These are phyloP conservation scores for Sitodiplosis mosellana DNA, from an alignment of 1,140 invertebrate genomes.

Conservation along the genomic window DNA sequence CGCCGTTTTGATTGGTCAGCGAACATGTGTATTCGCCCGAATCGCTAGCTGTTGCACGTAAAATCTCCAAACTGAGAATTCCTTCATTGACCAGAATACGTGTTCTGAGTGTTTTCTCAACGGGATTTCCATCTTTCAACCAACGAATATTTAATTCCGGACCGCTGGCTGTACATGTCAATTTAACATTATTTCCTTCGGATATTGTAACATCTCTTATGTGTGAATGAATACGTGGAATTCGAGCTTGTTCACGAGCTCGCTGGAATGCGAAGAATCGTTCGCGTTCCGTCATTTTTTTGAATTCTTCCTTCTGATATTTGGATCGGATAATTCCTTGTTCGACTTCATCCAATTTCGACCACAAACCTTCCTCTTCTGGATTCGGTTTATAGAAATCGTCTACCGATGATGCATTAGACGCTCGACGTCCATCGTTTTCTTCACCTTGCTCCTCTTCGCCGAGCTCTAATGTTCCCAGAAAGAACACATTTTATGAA, in stretches of 20 bases:
- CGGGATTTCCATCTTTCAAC: constrained; percentile 54
- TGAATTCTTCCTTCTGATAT: constrained; percentile 10
- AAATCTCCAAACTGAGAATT: constrained; percentile 56
- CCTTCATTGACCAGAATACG: constrained; percentile 42
- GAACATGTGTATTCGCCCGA: constrained; percentile 56
- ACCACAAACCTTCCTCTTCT: constrained; percentile 20
- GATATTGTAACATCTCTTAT: constrained; percentile 57
- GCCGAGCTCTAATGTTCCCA: too few relatives aligned
- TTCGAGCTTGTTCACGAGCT: constrained; percentile 15
- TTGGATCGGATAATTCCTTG: constrained; percentile 23
- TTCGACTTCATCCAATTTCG: constrained; percentile 19
- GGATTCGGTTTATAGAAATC: constrained; percentile 18
- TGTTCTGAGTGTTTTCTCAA: constrained; percentile 33
- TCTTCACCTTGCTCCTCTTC: constrained; percentile 8
- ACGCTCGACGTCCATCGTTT: constrained; percentile 10
- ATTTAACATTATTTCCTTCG: constrained; percentile 49
- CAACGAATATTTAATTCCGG: constrained; percentile 63
- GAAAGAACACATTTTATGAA: constrained; percentile 1
- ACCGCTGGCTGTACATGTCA: constrained; percentile 73
- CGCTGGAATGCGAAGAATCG: constrained; percentile 24
- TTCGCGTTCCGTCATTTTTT: constrained; percentile 16
- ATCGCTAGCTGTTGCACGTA: constrained; percentile 40
- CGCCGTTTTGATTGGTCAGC: constrained; percentile 53
- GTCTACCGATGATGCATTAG: constrained; percentile 19
- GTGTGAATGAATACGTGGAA: constrained; percentile 32